Evolutionary conservation across 2,113 vertebrate species (phyloP), one percentile per base, ranked within the genome.

Genomic region (Grallaria varia): DNA sequence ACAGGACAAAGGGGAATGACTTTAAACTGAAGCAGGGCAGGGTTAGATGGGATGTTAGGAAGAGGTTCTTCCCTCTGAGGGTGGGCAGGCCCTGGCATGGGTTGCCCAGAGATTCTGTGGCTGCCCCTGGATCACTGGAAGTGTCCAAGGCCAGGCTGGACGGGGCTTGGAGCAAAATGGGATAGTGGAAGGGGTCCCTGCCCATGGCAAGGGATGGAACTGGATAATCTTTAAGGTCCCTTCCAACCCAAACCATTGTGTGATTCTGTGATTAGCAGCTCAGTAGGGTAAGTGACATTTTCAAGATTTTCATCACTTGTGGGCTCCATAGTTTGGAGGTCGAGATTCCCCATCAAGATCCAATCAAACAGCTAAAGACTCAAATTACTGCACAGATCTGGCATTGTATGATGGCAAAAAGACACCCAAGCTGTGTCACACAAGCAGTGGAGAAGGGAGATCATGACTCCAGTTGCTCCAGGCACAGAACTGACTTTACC

Each of bases 111-210:
- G 47, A 42, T 76, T 25, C n/a, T 90, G 30, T 27, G 74, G 28
- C 9, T 62, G n/a, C 5, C 17, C 44, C n/a, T n/a, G n/a, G n/a
- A 42, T 40, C 6, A 21, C 35, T 90, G 49, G 25, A 3, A 55
- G 8, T 35, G 47, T 11, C 4, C 47, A 40, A 5, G 1, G 21
- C 4, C 25, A 42, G 17, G n/a, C 0, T 89, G 79, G 63, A 62
- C 0, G 0, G 12, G 40, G 24, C 6, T 62, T 62, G 25, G 47
- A 42, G n/a, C 30, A 69, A 0, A 8, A n/a, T 83, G 55, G 30
- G 5, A 3, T 1, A 7, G 6, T 40, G 71, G 47, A 3, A 90
- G 13, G 2, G 40, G 47, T 19, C 53, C 39, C 20, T 75, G 62
- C 4, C 27, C 3, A 10, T 53, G 53, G 28, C 12, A 4, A 4